Evolutionary conservation across 1,140 invertebrate species (phyloP).

Genomic region (Platyscapa corneri): DNA sequence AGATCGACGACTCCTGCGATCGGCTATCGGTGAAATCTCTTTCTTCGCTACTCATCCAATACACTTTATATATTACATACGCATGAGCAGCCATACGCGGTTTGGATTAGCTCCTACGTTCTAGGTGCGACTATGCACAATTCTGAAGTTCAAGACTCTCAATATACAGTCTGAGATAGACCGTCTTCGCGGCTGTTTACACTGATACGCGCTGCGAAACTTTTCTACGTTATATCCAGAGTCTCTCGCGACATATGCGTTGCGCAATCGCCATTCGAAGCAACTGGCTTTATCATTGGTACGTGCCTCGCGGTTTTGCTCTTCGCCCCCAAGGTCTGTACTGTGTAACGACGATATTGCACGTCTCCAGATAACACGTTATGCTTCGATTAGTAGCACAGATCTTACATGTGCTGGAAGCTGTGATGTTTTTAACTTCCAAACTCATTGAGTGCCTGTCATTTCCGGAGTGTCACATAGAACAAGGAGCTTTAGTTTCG

Average conservation of each 20-base stretch:
- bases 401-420: neutral
- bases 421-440: neutral
- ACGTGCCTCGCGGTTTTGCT: constrained; percentile 17
- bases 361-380: neutral
- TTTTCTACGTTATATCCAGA: neutral
- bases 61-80: neutral
- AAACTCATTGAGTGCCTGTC: neutral
- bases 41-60: neutral
- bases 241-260: neutral
- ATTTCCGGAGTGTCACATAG: neutral
- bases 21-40: constrained; percentile 34
- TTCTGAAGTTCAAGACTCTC: neutral
- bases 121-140: neutral
- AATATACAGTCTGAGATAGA: constrained; percentile 11
- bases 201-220: neutral
- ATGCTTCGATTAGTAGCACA: neutral
- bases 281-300: constrained; percentile 22
- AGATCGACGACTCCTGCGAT: constrained; percentile 35
- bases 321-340: neutral
- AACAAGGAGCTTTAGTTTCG: too few relatives aligned
- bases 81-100: neutral
- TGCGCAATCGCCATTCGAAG: neutral
- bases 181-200: neutral
- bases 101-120: neutral
- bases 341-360: neutral